Conservation (phyloP, 2,888 invertebrate genomes). For the Cryptocephalus moraei region DNA sequence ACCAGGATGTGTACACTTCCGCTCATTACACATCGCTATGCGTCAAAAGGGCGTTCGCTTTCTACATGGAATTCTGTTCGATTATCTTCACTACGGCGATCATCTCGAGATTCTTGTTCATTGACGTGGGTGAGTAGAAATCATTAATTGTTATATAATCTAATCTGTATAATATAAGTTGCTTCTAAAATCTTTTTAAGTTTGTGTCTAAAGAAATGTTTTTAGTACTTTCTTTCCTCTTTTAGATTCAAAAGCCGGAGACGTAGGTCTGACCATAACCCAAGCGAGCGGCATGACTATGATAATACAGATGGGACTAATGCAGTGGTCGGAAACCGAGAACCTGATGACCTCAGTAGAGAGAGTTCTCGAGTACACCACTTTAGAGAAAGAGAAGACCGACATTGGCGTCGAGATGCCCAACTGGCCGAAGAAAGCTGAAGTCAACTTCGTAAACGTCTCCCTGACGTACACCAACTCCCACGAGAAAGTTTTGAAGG, state of each 20-base stretch:
- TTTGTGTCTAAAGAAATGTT: too few species aligned
- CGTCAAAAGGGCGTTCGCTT: slow-evolving; percentile 36
- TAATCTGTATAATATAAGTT: too few species aligned
- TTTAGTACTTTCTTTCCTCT: too few species aligned
- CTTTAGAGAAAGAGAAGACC: slow-evolving; percentile 35
- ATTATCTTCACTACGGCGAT: slow-evolving; percentile 22
- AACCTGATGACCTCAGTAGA: slow-evolving; percentile 87
- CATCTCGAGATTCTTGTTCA: slow-evolving; percentile 20
- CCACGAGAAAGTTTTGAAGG: slow-evolving; percentile 56
- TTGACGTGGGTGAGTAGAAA: slow-evolving; percentile 13
- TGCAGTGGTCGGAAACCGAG: slow-evolving; percentile 73
- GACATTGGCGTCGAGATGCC: slow-evolving; percentile 41
- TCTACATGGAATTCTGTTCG: slow-evolving; percentile 28
- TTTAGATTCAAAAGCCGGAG: slow-evolving; percentile 37
- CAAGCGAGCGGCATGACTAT: slow-evolving; percentile 50
- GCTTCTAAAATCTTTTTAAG: too few species aligned
- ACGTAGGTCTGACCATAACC: slow-evolving; percentile 41
- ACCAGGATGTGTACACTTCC: slow-evolving; percentile 27
- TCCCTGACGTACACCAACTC: slow-evolving; percentile 60
- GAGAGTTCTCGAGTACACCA: slow-evolving; percentile 47
- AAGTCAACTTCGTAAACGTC: slow-evolving; percentile 49
- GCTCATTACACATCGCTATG: slow-evolving; percentile 25
- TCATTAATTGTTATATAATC: too few species aligned
- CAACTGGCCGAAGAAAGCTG: slow-evolving; percentile 64
- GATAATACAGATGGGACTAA: slow-evolving; percentile 48